Evolutionary conservation across 1,140 invertebrate species (phyloP).

Genomic region (Dreissena polymorpha): DNA sequence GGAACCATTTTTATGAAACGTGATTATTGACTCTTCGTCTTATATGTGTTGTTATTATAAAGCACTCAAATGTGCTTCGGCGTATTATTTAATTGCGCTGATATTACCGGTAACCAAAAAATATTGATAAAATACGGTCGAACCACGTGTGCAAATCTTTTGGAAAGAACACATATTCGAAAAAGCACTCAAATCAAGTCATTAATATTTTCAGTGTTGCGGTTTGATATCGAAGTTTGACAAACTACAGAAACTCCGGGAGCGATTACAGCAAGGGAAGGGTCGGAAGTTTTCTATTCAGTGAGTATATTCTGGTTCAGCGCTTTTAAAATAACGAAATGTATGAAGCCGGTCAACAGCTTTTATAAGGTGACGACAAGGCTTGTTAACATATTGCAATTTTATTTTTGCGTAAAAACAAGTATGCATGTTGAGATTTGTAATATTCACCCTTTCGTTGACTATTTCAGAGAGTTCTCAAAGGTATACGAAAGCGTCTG

Average conservation of each 20-base stretch:
- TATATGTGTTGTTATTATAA: not conserved
- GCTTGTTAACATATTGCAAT: not conserved
- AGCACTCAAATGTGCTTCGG: not conserved
- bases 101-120: not conserved
- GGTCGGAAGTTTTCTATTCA: constrained; percentile 9
- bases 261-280: not conserved
- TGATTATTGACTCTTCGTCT: no score
- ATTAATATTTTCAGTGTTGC: constrained; percentile 23
- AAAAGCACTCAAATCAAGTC: not conserved
- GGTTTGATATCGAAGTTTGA: constrained; percentile 20
- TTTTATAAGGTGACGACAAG: not conserved
- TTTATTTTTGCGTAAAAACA: not conserved
- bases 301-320: not conserved
- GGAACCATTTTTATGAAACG: no score
- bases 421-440: not conserved
- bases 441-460: not conserved
- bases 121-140: not conserved
- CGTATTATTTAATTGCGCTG: not conserved
- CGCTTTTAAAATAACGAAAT: not conserved
- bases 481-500: constrained; percentile 19
- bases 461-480: constrained; percentile 31
- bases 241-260: constrained; percentile 14
- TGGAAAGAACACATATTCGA: not conserved
- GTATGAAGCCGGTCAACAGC: not conserved
- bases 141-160: not conserved